phyloP scores from a whole-genome alignment of 2,888 invertebrate species.

The Sinelater perroti region DNA sequence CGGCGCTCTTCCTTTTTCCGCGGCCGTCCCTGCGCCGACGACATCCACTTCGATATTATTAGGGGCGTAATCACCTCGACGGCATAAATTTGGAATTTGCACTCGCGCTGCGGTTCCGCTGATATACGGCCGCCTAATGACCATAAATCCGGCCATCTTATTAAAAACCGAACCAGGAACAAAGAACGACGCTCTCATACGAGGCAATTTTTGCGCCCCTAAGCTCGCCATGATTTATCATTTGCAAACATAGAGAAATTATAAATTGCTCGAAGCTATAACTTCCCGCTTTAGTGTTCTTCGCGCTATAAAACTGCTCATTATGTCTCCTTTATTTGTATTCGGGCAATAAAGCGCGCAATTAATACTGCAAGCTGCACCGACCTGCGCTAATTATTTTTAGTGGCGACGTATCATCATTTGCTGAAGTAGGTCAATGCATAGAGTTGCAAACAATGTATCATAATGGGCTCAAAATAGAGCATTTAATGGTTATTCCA shows the following conservation, averaged over 20 bases:
- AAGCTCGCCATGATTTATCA: neutral
- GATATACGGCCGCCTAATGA: slow-evolving; percentile 32
- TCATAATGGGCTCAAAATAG: neutral
- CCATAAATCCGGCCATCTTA: slow-evolving; percentile 30
- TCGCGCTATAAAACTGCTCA: slow-evolving; percentile 7
- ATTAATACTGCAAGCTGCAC: slow-evolving; percentile 14
- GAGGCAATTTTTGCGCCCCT: neutral
- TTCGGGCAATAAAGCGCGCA: slow-evolving; percentile 1
- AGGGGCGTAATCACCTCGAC: slow-evolving; percentile 34
- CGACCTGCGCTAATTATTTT: slow-evolving; percentile 13
- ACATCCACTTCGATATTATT: slow-evolving; percentile 34
- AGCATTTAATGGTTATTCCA: neutral
- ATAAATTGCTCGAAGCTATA: neutral
- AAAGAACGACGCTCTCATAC: neutral
- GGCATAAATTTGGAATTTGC: slow-evolving; percentile 35
- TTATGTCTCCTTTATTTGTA: slow-evolving; percentile 16
- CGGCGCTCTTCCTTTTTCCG: slow-evolving; percentile 27
- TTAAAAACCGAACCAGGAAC: slow-evolving; percentile 10
- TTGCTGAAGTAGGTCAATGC: slow-evolving; percentile 2
- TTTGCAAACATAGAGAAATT: neutral
- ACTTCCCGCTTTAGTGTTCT: neutral
- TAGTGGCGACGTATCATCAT: slow-evolving; percentile 6
- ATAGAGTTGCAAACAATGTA: slow-evolving; percentile 5
- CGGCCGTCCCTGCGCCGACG: slow-evolving; percentile 7
- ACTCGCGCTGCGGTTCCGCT: slow-evolving; percentile 30